Percentiles rank a stretch among this genome's conserved stretches.
Conservation (phyloP, 1,140 invertebrate genomes). For the Zaprionus gabonicus region DNA sequence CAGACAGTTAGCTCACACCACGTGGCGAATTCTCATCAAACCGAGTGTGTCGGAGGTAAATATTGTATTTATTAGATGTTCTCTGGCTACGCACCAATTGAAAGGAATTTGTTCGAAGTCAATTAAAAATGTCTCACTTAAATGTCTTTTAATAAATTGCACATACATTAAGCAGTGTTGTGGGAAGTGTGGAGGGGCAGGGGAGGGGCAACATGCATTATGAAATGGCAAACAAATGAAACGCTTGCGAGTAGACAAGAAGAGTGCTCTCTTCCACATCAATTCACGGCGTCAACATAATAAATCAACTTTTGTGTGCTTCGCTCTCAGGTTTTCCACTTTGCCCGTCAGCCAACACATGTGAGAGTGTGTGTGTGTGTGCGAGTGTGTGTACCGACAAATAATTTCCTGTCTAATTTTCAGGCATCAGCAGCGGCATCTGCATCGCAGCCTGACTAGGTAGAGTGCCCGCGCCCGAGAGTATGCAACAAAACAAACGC, state of each 20-base stretch:
- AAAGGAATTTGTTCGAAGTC: slow-evolving; percentile 21
- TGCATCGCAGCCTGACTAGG: slow-evolving; percentile 18
- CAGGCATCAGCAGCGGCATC: slow-evolving; percentile 22
- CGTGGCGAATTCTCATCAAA: neutral
- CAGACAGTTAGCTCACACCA: neutral
- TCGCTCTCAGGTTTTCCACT: neutral
- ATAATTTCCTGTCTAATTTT: slow-evolving; percentile 68
- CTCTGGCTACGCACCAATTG: neutral
- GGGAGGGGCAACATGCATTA: slow-evolving; percentile 13
- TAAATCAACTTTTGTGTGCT: slow-evolving; percentile 52
- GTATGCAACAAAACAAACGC: slow-evolving; percentile 27
- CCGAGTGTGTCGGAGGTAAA: neutral
- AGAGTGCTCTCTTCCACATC: slow-evolving; percentile 49
- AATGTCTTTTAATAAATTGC: slow-evolving; percentile 45
- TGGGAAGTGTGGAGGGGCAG: neutral
- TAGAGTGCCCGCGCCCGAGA: slow-evolving; percentile 31
- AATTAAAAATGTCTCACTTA: slow-evolving; percentile 34
- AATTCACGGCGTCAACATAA: slow-evolving; percentile 65
- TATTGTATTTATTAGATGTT: neutral
- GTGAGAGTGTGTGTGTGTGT: neutral
- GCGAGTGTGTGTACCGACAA: slow-evolving; percentile 30
- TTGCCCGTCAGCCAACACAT: neutral
- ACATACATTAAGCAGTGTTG: slow-evolving; percentile 11
- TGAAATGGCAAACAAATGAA: slow-evolving; percentile 52
- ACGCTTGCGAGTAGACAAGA: slow-evolving; percentile 55